phyloP scores from a whole-genome alignment of 2,797 vertebrate genomes.

The Mormyrops attenuatus region DNA sequence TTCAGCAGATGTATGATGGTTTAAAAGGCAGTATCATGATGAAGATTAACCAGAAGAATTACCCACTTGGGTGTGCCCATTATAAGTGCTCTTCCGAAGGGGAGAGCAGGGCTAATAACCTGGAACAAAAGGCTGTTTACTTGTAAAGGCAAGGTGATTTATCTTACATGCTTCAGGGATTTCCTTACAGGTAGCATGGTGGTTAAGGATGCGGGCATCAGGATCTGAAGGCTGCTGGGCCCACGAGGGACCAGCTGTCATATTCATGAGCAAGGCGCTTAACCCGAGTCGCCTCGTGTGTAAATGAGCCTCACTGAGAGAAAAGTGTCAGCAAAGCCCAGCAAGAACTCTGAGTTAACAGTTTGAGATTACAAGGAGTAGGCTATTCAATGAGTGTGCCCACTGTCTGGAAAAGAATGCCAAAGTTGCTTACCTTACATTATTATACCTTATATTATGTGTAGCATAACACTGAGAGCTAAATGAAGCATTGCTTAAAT shows the following conservation, averaged over 20 bases:
- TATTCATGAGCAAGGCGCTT: background rate
- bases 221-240: background rate
- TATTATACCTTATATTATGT: background rate
- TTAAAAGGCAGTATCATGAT: background rate
- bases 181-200: background rate
- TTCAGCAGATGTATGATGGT: background rate
- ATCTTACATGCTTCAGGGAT: background rate
- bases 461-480: background rate
- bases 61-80: background rate
- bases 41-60: background rate
- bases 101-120: background rate
- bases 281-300: background rate
- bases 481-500: background rate
- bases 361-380: background rate
- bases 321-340: background rate
- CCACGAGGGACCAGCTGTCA: background rate
- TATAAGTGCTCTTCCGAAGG: background rate
- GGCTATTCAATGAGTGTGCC: background rate
- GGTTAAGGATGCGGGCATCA: background rate
- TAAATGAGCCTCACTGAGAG: background rate
- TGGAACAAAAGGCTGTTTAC: background rate
- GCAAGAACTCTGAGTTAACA: background rate
- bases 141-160: background rate
- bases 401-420: background rate
- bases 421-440: background rate